These are phyloP conservation scores for Cremastobaeus sp. DNA, from an alignment of 2,888 invertebrate species.

Conservation along the genomic window DNA sequence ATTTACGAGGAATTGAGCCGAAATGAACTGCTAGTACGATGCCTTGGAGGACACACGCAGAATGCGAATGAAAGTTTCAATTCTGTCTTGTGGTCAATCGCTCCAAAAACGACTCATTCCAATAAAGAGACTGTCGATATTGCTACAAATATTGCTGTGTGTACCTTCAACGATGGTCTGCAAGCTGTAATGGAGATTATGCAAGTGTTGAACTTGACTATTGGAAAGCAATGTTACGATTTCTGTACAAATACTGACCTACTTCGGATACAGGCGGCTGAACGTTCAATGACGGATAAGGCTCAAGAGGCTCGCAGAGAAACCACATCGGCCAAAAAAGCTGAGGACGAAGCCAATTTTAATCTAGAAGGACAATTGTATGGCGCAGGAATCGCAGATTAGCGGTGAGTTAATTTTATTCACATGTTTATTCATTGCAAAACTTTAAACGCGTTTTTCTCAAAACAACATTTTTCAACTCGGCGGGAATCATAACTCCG, in stretches of 20 bases:
- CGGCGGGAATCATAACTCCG: too few species aligned
- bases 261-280: slow-evolving; percentile 6
- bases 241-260: slow-evolving; percentile 6
- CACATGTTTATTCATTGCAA: too few species aligned
- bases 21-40: slow-evolving; percentile 34
- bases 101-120: slow-evolving; percentile 34
- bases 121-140: slow-evolving; percentile 29
- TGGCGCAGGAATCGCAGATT: too few species aligned
- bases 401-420: too few species aligned
- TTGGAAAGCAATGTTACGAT: slow-evolving; percentile 17
- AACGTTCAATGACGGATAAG: background rate
- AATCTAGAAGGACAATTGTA: slow-evolving; percentile 26
- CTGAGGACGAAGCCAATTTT: slow-evolving; percentile 5
- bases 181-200: slow-evolving; percentile 18
- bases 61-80: slow-evolving; percentile 46
- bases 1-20: slow-evolving; percentile 32
- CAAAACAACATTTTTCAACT: too few species aligned
- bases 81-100: slow-evolving; percentile 28
- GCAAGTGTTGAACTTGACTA: slow-evolving; percentile 14
- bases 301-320: slow-evolving; percentile 6
- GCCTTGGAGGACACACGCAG: slow-evolving; percentile 36
- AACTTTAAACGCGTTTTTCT: too few species aligned
- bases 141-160: slow-evolving; percentile 33
- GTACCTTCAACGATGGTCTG: slow-evolving; percentile 40
- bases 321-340: slow-evolving; percentile 7